These are phyloP conservation scores for Zootermopsis nevadensis DNA, from an alignment of 2,888 invertebrate species.

Conservation along the genomic window DNA sequence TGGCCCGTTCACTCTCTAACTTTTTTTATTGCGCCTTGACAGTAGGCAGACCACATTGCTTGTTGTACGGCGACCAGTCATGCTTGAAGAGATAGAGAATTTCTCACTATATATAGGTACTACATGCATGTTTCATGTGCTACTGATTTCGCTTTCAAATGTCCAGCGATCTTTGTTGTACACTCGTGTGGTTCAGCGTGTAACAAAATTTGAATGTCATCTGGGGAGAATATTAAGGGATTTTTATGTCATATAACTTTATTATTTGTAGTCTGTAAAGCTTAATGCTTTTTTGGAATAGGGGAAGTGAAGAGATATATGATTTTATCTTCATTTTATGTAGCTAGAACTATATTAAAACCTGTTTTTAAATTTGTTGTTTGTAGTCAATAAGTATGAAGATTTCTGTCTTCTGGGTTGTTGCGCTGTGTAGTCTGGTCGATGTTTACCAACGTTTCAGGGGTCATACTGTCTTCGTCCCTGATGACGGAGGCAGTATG, in stretches of 20 bases:
- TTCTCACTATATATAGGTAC: background rate
- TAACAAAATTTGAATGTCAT: background rate
- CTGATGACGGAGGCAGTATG: no score
- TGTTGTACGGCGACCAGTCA: slow-evolving; percentile 40
- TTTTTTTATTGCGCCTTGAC: slow-evolving; percentile 42
- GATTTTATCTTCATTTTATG: background rate
- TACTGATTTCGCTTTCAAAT: slow-evolving; percentile 1
- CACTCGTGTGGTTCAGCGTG: background rate
- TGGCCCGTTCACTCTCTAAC: background rate
- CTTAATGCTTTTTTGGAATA: background rate
- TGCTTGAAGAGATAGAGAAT: slow-evolving; percentile 36
- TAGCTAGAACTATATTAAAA: background rate
- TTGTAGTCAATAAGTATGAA: background rate
- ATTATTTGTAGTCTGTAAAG: no score
- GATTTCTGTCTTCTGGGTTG: no score
- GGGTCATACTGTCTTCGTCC: no score
- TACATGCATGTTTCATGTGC: slow-evolving; percentile 1
- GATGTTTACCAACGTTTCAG: no score
- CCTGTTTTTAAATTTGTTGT: background rate
- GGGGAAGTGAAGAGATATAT: background rate
- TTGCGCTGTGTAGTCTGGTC: no score
- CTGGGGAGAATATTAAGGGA: background rate
- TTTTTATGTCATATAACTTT: background rate
- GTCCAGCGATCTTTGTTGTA: slow-evolving; percentile 9
- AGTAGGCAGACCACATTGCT: slow-evolving; percentile 41